Evolutionary conservation across 1,140 invertebrate genomes (phyloP).

Genomic region (Drosophila bipectinata): DNA sequence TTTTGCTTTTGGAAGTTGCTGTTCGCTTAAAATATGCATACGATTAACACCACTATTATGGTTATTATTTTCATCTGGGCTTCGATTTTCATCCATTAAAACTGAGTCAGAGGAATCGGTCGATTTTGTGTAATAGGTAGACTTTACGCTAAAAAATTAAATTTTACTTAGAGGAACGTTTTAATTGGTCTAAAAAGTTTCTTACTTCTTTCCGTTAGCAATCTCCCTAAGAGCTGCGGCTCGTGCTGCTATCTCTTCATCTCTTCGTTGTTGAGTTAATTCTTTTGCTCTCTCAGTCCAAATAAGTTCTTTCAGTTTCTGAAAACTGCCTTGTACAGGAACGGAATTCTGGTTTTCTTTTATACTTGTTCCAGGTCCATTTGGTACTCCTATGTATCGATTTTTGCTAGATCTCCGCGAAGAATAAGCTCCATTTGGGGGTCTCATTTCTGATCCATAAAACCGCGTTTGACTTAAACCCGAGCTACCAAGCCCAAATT

Average conservation of each 20-base stretch:
- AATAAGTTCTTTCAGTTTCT: constrained; percentile 87
- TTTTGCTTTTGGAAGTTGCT: constrained; percentile 29
- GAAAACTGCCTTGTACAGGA: constrained; percentile 87
- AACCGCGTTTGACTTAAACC: constrained; percentile 33
- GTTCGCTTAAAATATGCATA: constrained; percentile 45
- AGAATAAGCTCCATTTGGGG: constrained; percentile 23
- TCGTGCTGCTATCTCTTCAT: constrained; percentile 87
- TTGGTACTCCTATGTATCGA: constrained; percentile 60
- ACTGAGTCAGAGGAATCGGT: constrained; percentile 44
- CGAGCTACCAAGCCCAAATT: constrained; percentile 25
- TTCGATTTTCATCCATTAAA: constrained; percentile 75
- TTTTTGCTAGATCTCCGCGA: constrained; percentile 63
- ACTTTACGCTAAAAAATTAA: constrained; percentile 46
- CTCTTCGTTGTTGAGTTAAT: constrained; percentile 86
- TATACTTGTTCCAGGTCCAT: constrained; percentile 30
- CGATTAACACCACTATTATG: constrained; percentile 31
- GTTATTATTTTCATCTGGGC: constrained; percentile 50
- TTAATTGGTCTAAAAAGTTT: not conserved
- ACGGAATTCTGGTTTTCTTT: constrained; percentile 47
- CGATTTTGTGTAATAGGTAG: constrained; percentile 29
- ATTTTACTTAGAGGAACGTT: not conserved
- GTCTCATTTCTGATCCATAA: constrained; percentile 60
- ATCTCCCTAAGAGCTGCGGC: constrained; percentile 86
- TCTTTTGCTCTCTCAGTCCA: constrained; percentile 88
- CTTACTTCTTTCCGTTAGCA: constrained; percentile 83